Evolutionary conservation across 1,140 invertebrate species (phyloP).

Genomic region (Apis laboriosa): DNA sequence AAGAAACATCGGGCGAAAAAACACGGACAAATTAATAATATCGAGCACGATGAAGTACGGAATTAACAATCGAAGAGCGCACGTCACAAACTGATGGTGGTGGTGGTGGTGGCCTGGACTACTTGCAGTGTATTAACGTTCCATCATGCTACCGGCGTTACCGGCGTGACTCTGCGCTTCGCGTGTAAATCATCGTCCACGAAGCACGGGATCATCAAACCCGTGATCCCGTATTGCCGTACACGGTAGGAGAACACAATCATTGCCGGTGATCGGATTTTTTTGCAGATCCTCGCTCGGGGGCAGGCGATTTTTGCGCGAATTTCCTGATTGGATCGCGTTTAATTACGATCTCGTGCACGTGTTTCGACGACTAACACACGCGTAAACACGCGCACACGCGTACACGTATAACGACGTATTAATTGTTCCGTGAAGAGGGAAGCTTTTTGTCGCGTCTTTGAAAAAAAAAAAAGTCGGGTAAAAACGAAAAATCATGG

Average conservation of each 20-base stretch:
- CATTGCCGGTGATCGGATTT: slow-evolving; percentile 60
- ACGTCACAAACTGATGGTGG: slow-evolving; percentile 48
- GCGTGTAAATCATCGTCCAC: slow-evolving; percentile 53
- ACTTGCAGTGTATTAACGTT: slow-evolving; percentile 53
- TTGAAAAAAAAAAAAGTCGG: neutral
- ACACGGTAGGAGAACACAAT: slow-evolving; percentile 36
- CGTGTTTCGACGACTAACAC: slow-evolving; percentile 39
- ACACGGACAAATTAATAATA: neutral
- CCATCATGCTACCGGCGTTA: slow-evolving; percentile 54
- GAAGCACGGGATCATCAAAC: slow-evolving; percentile 48
- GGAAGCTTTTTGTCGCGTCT: neutral
- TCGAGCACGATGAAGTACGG: neutral
- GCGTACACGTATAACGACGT: neutral
- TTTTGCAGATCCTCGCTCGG: slow-evolving; percentile 39
- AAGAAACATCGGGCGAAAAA: neutral
- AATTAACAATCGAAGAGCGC: slow-evolving; percentile 46
- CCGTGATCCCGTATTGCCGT: slow-evolving; percentile 18
- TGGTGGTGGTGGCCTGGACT: slow-evolving; percentile 12
- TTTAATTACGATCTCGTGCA: slow-evolving; percentile 28
- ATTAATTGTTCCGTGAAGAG: slow-evolving; percentile 20
- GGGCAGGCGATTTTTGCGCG: slow-evolving; percentile 48
- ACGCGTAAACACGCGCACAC: neutral
- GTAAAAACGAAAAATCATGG: neutral
- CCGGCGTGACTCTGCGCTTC: slow-evolving; percentile 61
- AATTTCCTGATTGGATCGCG: slow-evolving; percentile 60